Conservation (phyloP, 2,113 vertebrate species). For the Lates calcarifer region DNA sequence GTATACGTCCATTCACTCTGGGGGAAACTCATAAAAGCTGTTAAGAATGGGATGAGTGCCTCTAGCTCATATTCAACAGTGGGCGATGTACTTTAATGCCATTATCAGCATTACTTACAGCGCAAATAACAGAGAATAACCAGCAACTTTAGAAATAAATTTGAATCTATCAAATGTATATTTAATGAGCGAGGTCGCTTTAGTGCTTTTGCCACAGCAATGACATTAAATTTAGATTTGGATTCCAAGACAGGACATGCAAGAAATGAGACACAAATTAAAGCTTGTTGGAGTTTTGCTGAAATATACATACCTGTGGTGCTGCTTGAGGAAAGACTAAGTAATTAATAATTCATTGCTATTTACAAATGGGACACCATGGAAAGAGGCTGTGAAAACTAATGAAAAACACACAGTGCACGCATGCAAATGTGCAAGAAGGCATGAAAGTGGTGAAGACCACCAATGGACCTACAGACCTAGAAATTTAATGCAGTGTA, state of each 20-base stretch:
- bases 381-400: slow-evolving; percentile 29
- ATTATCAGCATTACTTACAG: slow-evolving; percentile 64
- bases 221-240: slow-evolving; percentile 55
- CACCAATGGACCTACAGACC: neutral
- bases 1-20: slow-evolving; percentile 1
- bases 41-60: slow-evolving; percentile 31
- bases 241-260: slow-evolving; percentile 28
- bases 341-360: slow-evolving; percentile 49
- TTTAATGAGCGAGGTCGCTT: slow-evolving; percentile 56
- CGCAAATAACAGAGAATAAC: slow-evolving; percentile 48
- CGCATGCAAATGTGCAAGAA: neutral
- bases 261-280: slow-evolving; percentile 44
- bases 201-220: slow-evolving; percentile 41
- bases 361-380: slow-evolving; percentile 43
- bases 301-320: slow-evolving; percentile 51
- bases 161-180: slow-evolving; percentile 61
- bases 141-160: slow-evolving; percentile 49
- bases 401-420: slow-evolving; percentile 28
- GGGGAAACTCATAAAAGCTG: slow-evolving; percentile 25
- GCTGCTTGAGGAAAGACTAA: slow-evolving; percentile 34
- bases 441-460: neutral
- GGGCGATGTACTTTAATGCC: slow-evolving; percentile 38
- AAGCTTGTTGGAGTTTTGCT: slow-evolving; percentile 37
- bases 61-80: slow-evolving; percentile 15
- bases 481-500: neutral